Percentiles rank a stretch among this genome's conserved stretches.
phyloP scores from a whole-genome alignment of 2,888 invertebrate genomes.

The Dicroscelio sp. region DNA sequence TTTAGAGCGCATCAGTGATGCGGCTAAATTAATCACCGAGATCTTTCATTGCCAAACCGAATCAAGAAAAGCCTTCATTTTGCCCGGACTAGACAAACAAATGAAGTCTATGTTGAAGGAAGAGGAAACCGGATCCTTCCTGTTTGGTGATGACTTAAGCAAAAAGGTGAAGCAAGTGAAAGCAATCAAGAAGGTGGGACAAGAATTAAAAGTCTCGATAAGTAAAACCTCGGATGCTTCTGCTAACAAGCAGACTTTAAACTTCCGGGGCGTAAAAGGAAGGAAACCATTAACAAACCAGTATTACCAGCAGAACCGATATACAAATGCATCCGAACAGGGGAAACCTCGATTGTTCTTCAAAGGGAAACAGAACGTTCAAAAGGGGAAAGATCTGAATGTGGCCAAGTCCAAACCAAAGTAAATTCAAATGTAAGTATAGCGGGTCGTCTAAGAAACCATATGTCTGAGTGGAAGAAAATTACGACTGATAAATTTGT shows the following conservation, averaged over 20 bases:
- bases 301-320: neutral
- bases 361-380: neutral
- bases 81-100: conserved; percentile 57
- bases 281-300: neutral
- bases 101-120: conserved; percentile 40
- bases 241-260: conserved; percentile 32
- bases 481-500: conserved; percentile 57
- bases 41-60: conserved; percentile 56
- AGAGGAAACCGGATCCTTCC: conserved; percentile 37
- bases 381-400: neutral
- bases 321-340: neutral
- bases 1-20: conserved; percentile 22
- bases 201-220: conserved; percentile 5
- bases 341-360: conserved; percentile 3
- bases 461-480: conserved; percentile 31
- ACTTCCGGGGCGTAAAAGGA: conserved; percentile 24
- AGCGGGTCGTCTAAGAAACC: conserved; percentile 42
- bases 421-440: conserved; percentile 47
- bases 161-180: conserved; percentile 53
- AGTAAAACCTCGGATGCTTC: neutral
- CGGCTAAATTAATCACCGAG: conserved; percentile 37
- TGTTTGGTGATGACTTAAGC: conserved; percentile 44
- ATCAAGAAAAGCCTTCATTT: conserved; percentile 64
- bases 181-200: conserved; percentile 35
- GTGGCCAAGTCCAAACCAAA: neutral